These are phyloP conservation scores for Limnephilus marmoratus DNA, from an alignment of 2,888 invertebrate genomes.

Conservation along the genomic window DNA sequence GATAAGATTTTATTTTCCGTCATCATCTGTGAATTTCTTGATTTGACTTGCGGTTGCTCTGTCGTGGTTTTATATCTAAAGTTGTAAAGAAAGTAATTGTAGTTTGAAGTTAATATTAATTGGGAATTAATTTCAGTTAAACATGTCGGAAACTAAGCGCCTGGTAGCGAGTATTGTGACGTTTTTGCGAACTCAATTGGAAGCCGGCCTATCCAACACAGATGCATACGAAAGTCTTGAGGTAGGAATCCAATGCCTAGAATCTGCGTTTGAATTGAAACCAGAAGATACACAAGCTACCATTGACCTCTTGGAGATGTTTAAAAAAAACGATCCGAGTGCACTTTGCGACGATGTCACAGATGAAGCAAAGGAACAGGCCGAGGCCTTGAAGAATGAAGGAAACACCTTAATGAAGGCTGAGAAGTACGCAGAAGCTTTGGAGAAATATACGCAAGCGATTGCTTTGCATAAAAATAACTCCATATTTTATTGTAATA, in stretches of 20 bases:
- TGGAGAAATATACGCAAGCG: slow-evolving; percentile 91
- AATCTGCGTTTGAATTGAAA: slow-evolving; percentile 89
- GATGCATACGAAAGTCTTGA: slow-evolving; percentile 86
- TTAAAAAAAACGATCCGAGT: slow-evolving; percentile 69
- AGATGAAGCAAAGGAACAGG: slow-evolving; percentile 80
- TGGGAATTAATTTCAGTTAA: not conserved
- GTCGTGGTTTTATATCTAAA: not conserved
- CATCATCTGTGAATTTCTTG: slow-evolving; percentile 11
- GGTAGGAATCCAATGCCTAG: slow-evolving; percentile 96
- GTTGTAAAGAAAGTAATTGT: not conserved
- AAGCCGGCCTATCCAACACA: slow-evolving; percentile 67
- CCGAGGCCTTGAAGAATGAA: slow-evolving; percentile 91
- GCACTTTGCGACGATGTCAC: slow-evolving; percentile 71
- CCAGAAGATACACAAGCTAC: slow-evolving; percentile 66
- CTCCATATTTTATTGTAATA: slow-evolving; percentile 97
- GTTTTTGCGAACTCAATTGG: slow-evolving; percentile 72
- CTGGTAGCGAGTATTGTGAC: slow-evolving; percentile 77
- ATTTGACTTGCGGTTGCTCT: not conserved
- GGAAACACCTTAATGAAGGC: slow-evolving; percentile 94
- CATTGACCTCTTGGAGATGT: slow-evolving; percentile 74
- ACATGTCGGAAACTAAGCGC: slow-evolving; percentile 71
- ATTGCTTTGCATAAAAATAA: slow-evolving; percentile 92
- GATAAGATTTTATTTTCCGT: not conserved
- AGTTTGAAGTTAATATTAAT: not conserved
- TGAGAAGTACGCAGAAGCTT: slow-evolving; percentile 87